Evolutionary conservation across 2,113 vertebrate species (phyloP), one percentile per base, ranked within the genome.

Genomic region (Corythornis madagascariensis): DNA sequence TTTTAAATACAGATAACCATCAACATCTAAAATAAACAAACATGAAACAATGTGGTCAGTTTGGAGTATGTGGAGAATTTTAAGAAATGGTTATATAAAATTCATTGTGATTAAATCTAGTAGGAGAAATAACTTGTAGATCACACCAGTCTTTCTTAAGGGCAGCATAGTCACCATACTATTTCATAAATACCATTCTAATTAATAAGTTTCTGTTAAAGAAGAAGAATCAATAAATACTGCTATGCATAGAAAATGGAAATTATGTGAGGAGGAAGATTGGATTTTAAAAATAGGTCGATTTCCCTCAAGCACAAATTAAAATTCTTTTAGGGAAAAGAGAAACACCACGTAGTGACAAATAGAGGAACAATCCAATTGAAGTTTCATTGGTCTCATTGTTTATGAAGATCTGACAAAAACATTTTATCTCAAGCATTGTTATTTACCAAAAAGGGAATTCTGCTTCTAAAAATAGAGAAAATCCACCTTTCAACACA

Each of bases 191-290:
- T 88, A 92, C 64, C 64, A 52, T 29, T 91, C 59, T 91, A 94
- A 93, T 94, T 96, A 90, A 93, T 96, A 95, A 79, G 64, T 26
- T 52, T 77, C 56, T 73, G 71, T 87, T 93, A 77, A 89, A 91
- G 88, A 92, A 93, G 40, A 72, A 67, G 9, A 90, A 94, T 93
- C 91, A 90, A 90, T 89, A 96, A 94, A 89, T 90, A 72, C 42
- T 59, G 33, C 13, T 92, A 73, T 89, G 92, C 89, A 93, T 76
- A 91, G 74, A 90, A 93, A 96, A 94, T 61, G 5, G 47, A 70
- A 73, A 84, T 79, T 90, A 70, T 35, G 22, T 84, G 83, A 89
- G 31, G 10, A 90, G 47, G 76, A 75, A 79, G 42, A 92, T 18
- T 78, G 43, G 74, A 82, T 85, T 93, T 93, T 79, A 86, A 86